These are phyloP conservation scores for Dioctria linearis DNA, from an alignment of 2,888 invertebrate genomes.

Conservation along the genomic window DNA sequence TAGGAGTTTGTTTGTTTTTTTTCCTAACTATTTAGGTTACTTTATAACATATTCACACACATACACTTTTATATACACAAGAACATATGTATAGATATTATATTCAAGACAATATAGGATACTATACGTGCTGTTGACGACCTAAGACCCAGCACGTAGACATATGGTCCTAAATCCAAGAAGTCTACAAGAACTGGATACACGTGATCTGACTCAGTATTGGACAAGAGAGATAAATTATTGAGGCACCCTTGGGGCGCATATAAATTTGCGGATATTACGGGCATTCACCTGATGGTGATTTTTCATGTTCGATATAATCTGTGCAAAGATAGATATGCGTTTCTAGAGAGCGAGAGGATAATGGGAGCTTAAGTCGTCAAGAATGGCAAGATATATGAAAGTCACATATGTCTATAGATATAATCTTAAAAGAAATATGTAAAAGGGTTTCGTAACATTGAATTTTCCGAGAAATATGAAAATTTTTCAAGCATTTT, in stretches of 20 bases:
- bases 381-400: neutral
- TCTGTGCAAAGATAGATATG: slow-evolving; percentile 45
- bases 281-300: slow-evolving; percentile 50
- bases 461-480: neutral
- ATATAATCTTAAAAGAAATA: too few species aligned
- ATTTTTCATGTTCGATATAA: slow-evolving; percentile 50
- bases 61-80: too few species aligned
- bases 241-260: slow-evolving; percentile 46
- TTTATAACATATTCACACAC: neutral
- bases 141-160: slow-evolving; percentile 43
- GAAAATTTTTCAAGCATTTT: slow-evolving; percentile 23
- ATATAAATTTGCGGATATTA: slow-evolving; percentile 51
- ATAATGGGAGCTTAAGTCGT: neutral
- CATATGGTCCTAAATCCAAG: slow-evolving; percentile 35
- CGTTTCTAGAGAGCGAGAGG: neutral
- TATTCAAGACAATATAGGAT: neutral
- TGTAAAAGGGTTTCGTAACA: slow-evolving; percentile 9
- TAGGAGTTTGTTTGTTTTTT: too few species aligned
- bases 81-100: too few species aligned
- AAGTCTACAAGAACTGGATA: slow-evolving; percentile 8
- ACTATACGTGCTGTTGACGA: slow-evolving; percentile 27
- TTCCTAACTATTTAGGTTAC: neutral
- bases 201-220: slow-evolving; percentile 48
- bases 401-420: neutral
- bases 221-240: slow-evolving; percentile 41